Evolutionary conservation across 2,113 vertebrate species (phyloP).

Genomic region (Protobothrops mucrosquamatus): DNA sequence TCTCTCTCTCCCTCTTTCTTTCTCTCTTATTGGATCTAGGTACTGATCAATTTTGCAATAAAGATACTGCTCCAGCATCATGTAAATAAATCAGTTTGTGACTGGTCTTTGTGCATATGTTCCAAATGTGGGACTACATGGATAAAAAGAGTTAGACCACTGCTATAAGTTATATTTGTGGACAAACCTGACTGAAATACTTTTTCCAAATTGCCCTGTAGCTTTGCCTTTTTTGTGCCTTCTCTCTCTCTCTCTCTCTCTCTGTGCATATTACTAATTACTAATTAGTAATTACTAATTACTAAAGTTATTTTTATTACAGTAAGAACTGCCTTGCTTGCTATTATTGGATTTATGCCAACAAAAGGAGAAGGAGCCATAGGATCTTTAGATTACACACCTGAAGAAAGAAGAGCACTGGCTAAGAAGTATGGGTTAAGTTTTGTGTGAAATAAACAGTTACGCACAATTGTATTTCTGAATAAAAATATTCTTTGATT

Average conservation of each 20-base stretch:
- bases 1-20: too few species aligned
- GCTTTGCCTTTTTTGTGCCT: background rate
- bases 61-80: background rate
- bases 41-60: background rate
- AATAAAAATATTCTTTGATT: background rate
- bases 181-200: background rate
- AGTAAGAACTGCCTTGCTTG: constrained; percentile 96
- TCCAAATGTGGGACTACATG: background rate
- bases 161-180: background rate
- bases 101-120: background rate
- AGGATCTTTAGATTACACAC: constrained; percentile 97
- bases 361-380: constrained; percentile 98
- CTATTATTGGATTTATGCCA: constrained; percentile 99
- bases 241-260: background rate
- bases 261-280: too few species aligned
- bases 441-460: constrained; percentile 7
- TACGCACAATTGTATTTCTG: background rate
- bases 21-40: background rate
- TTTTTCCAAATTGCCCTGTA: background rate
- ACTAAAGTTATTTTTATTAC: constrained; percentile 59
- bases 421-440: constrained; percentile 90
- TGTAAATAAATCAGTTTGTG: background rate
- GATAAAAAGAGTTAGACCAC: background rate
- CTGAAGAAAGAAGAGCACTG: constrained; percentile 91
- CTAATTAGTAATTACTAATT: too few species aligned